phyloP scores from a whole-genome alignment of 2,888 invertebrate species.

The Leucoma salicis region DNA sequence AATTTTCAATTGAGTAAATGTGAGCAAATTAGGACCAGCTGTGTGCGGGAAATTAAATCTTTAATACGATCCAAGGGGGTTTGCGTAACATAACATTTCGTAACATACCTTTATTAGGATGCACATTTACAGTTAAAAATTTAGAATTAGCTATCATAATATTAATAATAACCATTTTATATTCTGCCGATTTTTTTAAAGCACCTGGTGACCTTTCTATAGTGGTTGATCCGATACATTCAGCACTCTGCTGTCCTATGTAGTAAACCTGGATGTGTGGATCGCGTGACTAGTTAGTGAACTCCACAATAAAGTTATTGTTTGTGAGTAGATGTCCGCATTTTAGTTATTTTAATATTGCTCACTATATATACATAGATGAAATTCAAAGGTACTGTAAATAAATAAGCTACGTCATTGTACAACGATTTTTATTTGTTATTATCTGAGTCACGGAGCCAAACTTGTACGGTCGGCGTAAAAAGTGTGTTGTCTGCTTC shows the following conservation, averaged over 20 bases:
- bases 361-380: slow-evolving; percentile 13
- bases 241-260: background rate
- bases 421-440: slow-evolving; percentile 16
- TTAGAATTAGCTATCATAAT: too few relatives aligned
- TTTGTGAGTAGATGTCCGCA: slow-evolving; percentile 5
- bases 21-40: background rate
- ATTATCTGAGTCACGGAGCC: background rate
- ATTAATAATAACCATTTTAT: too few relatives aligned
- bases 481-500: too few relatives aligned
- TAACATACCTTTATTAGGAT: too few relatives aligned
- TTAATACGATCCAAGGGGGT: too few relatives aligned
- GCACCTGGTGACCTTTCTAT: too few relatives aligned
- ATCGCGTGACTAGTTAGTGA: slow-evolving; percentile 23
- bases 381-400: slow-evolving; percentile 24
- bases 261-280: slow-evolving; percentile 10
- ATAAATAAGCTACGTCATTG: slow-evolving; percentile 28
- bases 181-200: too few relatives aligned
- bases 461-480: too few relatives aligned
- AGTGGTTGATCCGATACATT: too few relatives aligned
- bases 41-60: too few relatives aligned
- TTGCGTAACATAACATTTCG: too few relatives aligned
- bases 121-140: too few relatives aligned
- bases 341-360: slow-evolving; percentile 8
- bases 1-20: background rate
- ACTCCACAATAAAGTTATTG: slow-evolving; percentile 10